phyloP scores from a whole-genome alignment of 1,140 invertebrate species.

The Orchestia grillus region DNA sequence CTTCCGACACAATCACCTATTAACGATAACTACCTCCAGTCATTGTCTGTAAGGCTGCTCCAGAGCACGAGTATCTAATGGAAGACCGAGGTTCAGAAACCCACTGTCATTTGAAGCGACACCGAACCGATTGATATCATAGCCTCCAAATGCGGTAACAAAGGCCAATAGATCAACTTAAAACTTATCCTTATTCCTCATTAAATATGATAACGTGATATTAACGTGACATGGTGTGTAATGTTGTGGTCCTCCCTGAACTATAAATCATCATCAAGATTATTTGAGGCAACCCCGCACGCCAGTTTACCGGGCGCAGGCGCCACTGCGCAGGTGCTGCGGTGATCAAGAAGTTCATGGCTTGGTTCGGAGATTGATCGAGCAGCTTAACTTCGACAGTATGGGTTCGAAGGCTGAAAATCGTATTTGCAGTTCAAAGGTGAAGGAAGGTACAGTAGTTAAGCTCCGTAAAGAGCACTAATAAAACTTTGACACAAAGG shows the following conservation, averaged over 20 bases:
- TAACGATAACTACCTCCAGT: background rate
- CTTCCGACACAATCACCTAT: background rate
- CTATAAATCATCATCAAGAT: background rate
- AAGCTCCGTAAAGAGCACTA: background rate
- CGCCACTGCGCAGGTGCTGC: background rate
- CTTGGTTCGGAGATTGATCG: background rate
- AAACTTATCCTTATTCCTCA: background rate
- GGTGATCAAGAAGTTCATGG: background rate
- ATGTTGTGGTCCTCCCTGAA: background rate
- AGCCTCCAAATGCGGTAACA: background rate
- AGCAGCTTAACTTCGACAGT: background rate
- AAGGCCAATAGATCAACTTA: background rate
- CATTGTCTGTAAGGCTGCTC: background rate
- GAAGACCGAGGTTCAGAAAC: background rate
- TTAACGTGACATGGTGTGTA: background rate
- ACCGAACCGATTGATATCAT: background rate
- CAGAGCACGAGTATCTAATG: background rate
- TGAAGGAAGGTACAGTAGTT: background rate
- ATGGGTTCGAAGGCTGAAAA: background rate
- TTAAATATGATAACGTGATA: background rate
- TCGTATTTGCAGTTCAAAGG: background rate
- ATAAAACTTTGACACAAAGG: slow-evolving; percentile 23
- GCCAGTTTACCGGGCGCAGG: background rate
- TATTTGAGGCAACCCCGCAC: background rate
- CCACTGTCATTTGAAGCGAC: background rate